Evolutionary conservation across 2,888 invertebrate genomes (phyloP).

Genomic region (Molorchus minor): DNA sequence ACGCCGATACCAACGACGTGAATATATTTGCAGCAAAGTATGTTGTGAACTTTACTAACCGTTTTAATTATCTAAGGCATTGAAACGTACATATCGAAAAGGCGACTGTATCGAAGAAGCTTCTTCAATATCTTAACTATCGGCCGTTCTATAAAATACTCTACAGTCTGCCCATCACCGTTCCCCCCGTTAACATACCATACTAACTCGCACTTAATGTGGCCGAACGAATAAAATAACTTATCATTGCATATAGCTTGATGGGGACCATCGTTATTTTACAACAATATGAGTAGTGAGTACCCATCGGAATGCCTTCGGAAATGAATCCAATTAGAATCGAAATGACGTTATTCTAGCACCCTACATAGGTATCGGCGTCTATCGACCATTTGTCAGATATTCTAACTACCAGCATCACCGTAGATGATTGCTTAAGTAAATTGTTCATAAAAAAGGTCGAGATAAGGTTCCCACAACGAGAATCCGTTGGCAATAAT

Average conservation of each 20-base stretch:
- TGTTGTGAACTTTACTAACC: too few species aligned
- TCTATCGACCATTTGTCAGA: not conserved
- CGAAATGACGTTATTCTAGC: not conserved
- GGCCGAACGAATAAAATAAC: constrained; percentile 13
- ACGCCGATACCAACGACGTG: too few species aligned
- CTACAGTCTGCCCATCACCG: not conserved
- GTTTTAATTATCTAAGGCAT: too few species aligned
- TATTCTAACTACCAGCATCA: constrained; percentile 1
- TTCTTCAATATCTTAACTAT: constrained; percentile 14
- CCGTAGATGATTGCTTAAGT: not conserved
- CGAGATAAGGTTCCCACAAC: too few species aligned
- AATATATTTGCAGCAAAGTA: too few species aligned
- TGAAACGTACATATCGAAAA: too few species aligned
- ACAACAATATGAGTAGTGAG: constrained; percentile 11
- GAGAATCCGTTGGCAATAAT: too few species aligned
- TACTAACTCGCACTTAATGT: constrained; percentile 9
- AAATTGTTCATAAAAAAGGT: too few species aligned
- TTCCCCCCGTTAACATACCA: not conserved
- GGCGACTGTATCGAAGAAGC: too few species aligned
- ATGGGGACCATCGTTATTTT: constrained; percentile 1
- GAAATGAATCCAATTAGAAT: constrained; percentile 10
- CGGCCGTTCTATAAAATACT: constrained; percentile 9
- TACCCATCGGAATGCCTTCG: not conserved
- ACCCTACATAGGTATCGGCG: not conserved
- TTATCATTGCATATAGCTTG: constrained; percentile 5